Conservation (phyloP, 1,140 invertebrate species). For the Drosophila elegans region DNA sequence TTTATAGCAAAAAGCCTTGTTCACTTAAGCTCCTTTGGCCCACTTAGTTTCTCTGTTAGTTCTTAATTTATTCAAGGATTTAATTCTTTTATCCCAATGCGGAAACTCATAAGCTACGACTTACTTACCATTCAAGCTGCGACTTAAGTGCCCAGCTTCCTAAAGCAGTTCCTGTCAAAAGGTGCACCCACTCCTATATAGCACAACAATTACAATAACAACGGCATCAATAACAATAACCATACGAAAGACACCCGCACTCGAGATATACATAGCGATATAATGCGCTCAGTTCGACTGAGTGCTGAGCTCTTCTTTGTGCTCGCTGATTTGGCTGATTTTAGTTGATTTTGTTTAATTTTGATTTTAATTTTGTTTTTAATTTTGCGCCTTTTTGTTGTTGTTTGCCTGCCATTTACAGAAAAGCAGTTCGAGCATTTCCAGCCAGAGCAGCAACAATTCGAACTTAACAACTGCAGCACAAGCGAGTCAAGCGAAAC, state of each 20-base stretch:
- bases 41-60: neutral
- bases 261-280: slow-evolving; percentile 11
- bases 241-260: slow-evolving; percentile 38
- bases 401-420: slow-evolving; percentile 69
- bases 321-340: slow-evolving; percentile 3
- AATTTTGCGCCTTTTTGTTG: slow-evolving; percentile 26
- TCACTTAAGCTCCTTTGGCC: neutral
- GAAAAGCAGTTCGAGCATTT: slow-evolving; percentile 84
- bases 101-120: slow-evolving; percentile 50
- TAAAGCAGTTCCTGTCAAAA: slow-evolving; percentile 54
- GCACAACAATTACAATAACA: slow-evolving; percentile 33
- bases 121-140: slow-evolving; percentile 8
- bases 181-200: slow-evolving; percentile 45
- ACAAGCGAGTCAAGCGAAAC: slow-evolving; percentile 7
- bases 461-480: slow-evolving; percentile 75
- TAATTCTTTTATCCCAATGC: slow-evolving; percentile 25
- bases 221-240: slow-evolving; percentile 39
- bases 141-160: slow-evolving; percentile 54
- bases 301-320: slow-evolving; percentile 52
- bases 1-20: neutral
- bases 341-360: slow-evolving; percentile 6
- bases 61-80: slow-evolving; percentile 4
- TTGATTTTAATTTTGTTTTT: slow-evolving; percentile 32
- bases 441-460: slow-evolving; percentile 80
- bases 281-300: slow-evolving; percentile 36